A percentile compares a stretch with the other conserved stretches of the same genome.
phyloP scores from a whole-genome alignment of 2,888 invertebrate species.

The Agonopterix subpropinquella region DNA sequence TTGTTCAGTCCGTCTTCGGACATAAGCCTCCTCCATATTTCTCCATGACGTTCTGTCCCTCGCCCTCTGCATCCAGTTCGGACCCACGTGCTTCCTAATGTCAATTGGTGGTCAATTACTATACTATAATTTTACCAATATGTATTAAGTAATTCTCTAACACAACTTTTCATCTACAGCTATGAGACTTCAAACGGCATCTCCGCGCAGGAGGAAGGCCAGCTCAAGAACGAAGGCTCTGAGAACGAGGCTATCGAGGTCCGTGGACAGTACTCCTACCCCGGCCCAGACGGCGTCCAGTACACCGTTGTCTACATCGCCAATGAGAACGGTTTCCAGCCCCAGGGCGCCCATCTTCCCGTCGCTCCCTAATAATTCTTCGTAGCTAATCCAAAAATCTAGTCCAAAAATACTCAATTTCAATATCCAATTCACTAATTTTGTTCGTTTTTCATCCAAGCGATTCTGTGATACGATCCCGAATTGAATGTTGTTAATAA shows the following conservation, averaged over 20 bases:
- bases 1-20: too few species aligned
- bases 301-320: conserved; percentile 72
- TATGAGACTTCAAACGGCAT: conserved; percentile 55
- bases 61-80: too few species aligned
- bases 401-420: conserved; percentile 42
- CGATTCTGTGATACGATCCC: conserved; percentile 65
- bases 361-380: neutral
- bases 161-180: conserved; percentile 20
- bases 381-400: neutral
- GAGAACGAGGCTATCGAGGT: conserved; percentile 62
- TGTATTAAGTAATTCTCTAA: too few species aligned
- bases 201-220: conserved; percentile 33
- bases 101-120: too few species aligned
- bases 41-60: too few species aligned
- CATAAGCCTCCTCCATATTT: too few species aligned
- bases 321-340: conserved; percentile 71
- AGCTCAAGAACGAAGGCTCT: conserved; percentile 54
- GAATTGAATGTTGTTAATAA: conserved; percentile 40
- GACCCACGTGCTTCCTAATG: too few species aligned
- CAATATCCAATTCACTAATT: conserved; percentile 19
- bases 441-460: conserved; percentile 20
- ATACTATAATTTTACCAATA: too few species aligned
- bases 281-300: conserved; percentile 53
- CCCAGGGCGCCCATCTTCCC: conserved; percentile 47
- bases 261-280: conserved; percentile 64